These are phyloP conservation scores for Passerculus sandwichensis DNA, from an alignment of 2,797 vertebrate genomes.

Conservation along the genomic window DNA sequence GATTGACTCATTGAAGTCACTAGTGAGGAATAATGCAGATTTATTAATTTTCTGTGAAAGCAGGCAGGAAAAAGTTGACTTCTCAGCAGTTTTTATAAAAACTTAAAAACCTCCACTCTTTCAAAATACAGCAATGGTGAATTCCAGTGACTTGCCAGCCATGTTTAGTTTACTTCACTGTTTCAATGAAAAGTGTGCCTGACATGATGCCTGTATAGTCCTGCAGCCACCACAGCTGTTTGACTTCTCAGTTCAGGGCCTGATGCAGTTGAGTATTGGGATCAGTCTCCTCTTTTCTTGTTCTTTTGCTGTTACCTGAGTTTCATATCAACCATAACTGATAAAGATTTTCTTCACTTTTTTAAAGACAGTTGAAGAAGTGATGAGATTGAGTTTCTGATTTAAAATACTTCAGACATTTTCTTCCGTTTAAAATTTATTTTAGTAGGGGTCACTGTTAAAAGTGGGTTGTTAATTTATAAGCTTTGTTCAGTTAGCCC, in stretches of 20 bases:
- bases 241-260: background rate
- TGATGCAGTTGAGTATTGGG: background rate
- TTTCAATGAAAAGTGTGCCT: background rate
- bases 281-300: background rate
- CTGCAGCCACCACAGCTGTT: background rate
- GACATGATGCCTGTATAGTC: background rate
- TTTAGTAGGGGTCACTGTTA: background rate
- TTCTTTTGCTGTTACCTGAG: background rate
- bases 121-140: background rate
- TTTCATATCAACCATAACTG: background rate
- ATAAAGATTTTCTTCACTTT: background rate
- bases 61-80: background rate
- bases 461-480: background rate
- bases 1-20: background rate
- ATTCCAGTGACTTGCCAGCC: background rate
- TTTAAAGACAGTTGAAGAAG: background rate
- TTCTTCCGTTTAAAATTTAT: background rate
- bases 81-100: background rate
- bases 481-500: background rate
- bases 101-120: rapidly evolving
- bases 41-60: background rate
- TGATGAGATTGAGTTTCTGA: background rate
- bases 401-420: background rate
- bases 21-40: background rate
- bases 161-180: background rate